Evolutionary conservation across 2,113 vertebrate genomes (phyloP).

Genomic region (Falco punctatus): DNA sequence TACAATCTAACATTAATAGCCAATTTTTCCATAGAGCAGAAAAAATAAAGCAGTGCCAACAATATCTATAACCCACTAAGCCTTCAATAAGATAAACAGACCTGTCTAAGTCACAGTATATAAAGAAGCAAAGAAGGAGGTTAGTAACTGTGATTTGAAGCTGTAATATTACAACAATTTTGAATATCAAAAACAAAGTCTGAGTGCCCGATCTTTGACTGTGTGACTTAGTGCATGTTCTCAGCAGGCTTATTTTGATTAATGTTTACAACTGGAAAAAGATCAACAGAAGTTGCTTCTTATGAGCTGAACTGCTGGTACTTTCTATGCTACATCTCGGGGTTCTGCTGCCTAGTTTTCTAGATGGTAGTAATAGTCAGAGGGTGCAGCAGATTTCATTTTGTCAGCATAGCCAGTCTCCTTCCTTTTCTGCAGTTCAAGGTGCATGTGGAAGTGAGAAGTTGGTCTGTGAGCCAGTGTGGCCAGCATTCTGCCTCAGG

Average conservation of each 20-base stretch:
- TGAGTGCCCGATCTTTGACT: neutral
- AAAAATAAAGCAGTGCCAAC: neutral
- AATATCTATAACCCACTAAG: neutral
- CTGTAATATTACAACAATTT: neutral
- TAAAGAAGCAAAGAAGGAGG: neutral
- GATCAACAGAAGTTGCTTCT: neutral
- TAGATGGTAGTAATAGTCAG: neutral
- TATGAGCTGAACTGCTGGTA: neutral
- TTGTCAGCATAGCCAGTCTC: too few relatives aligned
- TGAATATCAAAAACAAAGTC: neutral
- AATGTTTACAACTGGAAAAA: neutral
- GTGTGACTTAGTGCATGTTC: neutral
- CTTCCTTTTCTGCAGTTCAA: neutral
- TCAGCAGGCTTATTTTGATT: neutral
- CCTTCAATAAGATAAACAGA: neutral
- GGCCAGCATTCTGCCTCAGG: neutral
- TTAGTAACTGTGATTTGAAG: neutral
- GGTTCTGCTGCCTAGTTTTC: neutral
- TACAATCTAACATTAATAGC: neutral
- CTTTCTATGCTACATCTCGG: neutral
- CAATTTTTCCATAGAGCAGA: neutral
- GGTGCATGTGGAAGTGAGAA: neutral
- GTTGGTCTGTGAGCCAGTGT: neutral
- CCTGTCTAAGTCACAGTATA: neutral
- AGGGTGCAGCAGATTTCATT: neutral